A percentile compares a stretch with the other conserved stretches of the same genome.
These are phyloP conservation scores for Blera fallax DNA, from an alignment of 2,888 invertebrate species.

Conservation along the genomic window DNA sequence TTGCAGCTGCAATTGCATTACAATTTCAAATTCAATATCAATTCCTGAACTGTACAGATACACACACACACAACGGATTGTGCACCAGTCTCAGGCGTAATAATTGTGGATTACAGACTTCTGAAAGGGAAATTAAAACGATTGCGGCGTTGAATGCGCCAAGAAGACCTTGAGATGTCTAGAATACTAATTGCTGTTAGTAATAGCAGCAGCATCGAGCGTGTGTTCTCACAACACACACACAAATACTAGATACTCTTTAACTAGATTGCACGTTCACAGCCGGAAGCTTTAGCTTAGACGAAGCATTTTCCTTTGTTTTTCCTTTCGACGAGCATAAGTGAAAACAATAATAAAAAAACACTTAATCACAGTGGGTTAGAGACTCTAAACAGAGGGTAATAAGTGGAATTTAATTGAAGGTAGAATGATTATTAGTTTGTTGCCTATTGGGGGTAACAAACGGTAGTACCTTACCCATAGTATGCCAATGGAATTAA, in stretches of 20 bases:
- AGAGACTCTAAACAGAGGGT: constrained; percentile 14
- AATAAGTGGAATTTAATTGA: constrained; percentile 59
- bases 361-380: constrained; percentile 39
- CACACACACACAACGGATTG: neutral
- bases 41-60: constrained; percentile 48
- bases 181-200: constrained; percentile 68
- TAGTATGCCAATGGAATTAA: neutral
- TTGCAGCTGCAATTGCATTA: constrained; percentile 33
- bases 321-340: constrained; percentile 44
- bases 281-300: constrained; percentile 59
- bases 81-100: neutral
- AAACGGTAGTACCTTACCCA: constrained; percentile 1
- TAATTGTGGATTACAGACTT: neutral
- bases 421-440: constrained; percentile 54
- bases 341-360: constrained; percentile 38
- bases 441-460: constrained; percentile 34
- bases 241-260: constrained; percentile 11
- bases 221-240: constrained; percentile 23
- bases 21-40: constrained; percentile 63
- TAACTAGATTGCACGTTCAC: constrained; percentile 35
- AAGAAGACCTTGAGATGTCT: constrained; percentile 60
- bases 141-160: constrained; percentile 25
- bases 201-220: constrained; percentile 33
- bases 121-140: constrained; percentile 65
- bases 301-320: constrained; percentile 52